A percentile compares a stretch with the other conserved stretches of the same genome.
These are phyloP conservation scores for Amphipyra tragopoginis DNA, from an alignment of 2,888 invertebrate species.

Conservation along the genomic window DNA sequence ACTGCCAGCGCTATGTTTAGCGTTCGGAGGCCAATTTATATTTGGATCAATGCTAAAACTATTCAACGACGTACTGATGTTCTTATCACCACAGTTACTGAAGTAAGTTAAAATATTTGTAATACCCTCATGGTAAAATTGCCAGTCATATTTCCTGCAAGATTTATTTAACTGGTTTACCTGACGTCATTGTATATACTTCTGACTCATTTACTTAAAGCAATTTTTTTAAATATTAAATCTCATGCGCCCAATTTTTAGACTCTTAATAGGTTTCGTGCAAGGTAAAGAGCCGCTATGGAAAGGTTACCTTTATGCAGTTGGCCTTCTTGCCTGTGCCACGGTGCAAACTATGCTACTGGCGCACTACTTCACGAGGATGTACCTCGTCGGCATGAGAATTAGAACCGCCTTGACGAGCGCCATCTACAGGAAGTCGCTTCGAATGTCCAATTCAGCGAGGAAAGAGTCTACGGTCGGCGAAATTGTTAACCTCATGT, in stretches of 20 bases:
- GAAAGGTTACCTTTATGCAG: constrained; percentile 96
- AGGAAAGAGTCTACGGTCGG: constrained; percentile 96
- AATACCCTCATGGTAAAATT: constrained; percentile 6
- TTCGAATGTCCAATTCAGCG: constrained; percentile 94
- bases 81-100: constrained; percentile 96
- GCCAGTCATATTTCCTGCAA: constrained; percentile 23
- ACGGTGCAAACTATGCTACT: constrained; percentile 95
- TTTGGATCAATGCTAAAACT: constrained; percentile 96
- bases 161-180: background rate
- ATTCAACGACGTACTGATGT: constrained; percentile 95
- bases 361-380: constrained; percentile 97
- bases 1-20: constrained; percentile 94
- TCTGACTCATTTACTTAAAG: constrained; percentile 7
- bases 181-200: background rate
- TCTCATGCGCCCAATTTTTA: constrained; percentile 72
- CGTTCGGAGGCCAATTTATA: constrained; percentile 96
- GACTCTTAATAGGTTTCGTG: constrained; percentile 93
- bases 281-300: constrained; percentile 91
- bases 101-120: constrained; percentile 89
- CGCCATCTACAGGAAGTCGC: constrained; percentile 96
- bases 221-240: background rate
- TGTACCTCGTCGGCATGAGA: constrained; percentile 97
- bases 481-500: constrained; percentile 97
- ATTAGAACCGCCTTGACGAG: constrained; percentile 97
- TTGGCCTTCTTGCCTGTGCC: constrained; percentile 93